Evolutionary conservation across 1,140 invertebrate genomes (phyloP), one percentile per base, ranked within the genome.

Genomic region (Tetramorium alpestre): DNA sequence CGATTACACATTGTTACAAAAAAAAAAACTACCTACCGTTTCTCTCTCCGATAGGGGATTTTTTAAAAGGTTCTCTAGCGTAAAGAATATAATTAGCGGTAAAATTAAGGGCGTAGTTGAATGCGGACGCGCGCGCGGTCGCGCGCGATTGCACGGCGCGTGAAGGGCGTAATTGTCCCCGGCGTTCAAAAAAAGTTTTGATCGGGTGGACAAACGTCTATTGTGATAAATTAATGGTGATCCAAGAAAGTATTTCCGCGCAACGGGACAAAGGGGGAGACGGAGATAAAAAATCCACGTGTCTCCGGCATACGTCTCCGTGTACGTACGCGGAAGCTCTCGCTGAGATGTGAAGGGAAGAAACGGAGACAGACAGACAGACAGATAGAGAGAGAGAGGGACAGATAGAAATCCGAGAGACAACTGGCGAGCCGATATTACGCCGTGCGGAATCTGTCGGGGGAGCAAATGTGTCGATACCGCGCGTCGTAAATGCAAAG

Each of bases 161-260:
- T 85, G 67, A 25, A 38, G 89, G 81, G 77, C 87, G 88, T 92
- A 91, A 90, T 89, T 80, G 82, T 92, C 91, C 91, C 90, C 90
- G 22, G 92, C 93, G 93, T 93, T 93, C 92, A 91, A 65, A 22
- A 22, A 22, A 22, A 91, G 91, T 44, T 60, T 56, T 93, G 91
- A 92, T 94, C 93, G 91, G 85, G 87, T 91, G 87, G 73, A 90
- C 88, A 91, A 90, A 92, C 93, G 93, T 94, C 91, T 92, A 95
- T 95, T 95, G 95, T 95, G 95, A 95, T 95, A 95, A 95, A 94
- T 95, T 92, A 91, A 95, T 94, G 93, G 94, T 95, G 94, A 95
- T 95, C 93, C 91, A 94, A 94, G 95, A 95, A 95, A 95, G 95
- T 95, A 95, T 95, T 94, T 94, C 94, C 93, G 89, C 89, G 60